These are phyloP conservation scores for Acanthopleura granulata DNA, from an alignment of 2,888 invertebrate species.

Conservation along the genomic window DNA sequence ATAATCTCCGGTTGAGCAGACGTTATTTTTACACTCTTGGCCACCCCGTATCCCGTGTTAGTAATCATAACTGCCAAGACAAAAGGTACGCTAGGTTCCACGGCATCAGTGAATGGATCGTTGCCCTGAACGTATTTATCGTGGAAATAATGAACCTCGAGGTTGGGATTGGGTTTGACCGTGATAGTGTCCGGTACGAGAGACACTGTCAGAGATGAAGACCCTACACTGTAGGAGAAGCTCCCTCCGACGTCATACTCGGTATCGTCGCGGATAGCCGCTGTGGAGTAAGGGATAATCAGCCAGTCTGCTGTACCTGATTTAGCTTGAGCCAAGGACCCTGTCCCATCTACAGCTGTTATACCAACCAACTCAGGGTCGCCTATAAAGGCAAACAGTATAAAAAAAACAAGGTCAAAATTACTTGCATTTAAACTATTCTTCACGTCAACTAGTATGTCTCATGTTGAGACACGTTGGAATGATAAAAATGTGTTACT, in stretches of 20 bases:
- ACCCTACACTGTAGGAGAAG: conserved; percentile 43
- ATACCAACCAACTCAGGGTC: conserved; percentile 36
- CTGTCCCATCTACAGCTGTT: conserved; percentile 40
- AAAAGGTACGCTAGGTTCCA: conserved; percentile 47
- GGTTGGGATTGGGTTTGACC: conserved; percentile 48
- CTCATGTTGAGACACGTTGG: too few relatives aligned
- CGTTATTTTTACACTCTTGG: conserved; percentile 40
- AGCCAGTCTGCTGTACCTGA: conserved; percentile 44
- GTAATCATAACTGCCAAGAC: conserved; percentile 41
- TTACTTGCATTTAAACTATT: too few relatives aligned
- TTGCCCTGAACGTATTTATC: conserved; percentile 49
- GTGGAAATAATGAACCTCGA: conserved; percentile 46
- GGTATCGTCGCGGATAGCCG: conserved; percentile 40
- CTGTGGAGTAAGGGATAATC: conserved; percentile 45
- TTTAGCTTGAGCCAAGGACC: conserved; percentile 30
- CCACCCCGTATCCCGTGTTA: conserved; percentile 44
- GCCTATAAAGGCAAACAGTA: conserved; percentile 26
- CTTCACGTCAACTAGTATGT: too few relatives aligned
- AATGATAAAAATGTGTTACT: too few relatives aligned
- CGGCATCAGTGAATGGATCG: conserved; percentile 42
- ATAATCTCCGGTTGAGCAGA: conserved; percentile 54
- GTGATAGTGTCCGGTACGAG: conserved; percentile 50
- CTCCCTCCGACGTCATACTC: conserved; percentile 46
- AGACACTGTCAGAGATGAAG: conserved; percentile 40
- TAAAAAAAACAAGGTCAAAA: too few relatives aligned